Conservation (phyloP, 30 jellyfish, hydroid and myxozoan species). For the Cassiopea andromeda region DNA sequence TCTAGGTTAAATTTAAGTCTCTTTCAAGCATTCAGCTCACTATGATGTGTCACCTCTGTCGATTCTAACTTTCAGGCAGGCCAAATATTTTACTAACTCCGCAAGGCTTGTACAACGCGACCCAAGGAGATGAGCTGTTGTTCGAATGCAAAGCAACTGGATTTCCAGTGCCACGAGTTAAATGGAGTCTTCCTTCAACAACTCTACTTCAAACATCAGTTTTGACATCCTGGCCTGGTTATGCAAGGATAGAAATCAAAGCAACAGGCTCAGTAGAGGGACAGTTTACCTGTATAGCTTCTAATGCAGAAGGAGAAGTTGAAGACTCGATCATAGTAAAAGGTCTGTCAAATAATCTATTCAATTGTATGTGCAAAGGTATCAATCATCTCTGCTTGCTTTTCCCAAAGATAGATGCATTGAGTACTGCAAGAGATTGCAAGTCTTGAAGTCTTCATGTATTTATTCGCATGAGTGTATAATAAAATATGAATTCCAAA, state of each 20-base stretch:
- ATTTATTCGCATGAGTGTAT: no score
- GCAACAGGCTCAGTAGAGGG: slow-evolving; percentile 69
- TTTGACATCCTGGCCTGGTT: slow-evolving; percentile 56
- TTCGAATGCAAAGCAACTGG: slow-evolving; percentile 86
- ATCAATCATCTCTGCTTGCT: no score
- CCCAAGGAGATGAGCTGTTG: slow-evolving; percentile 44
- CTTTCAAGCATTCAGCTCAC: background rate
- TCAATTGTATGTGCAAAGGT: no score
- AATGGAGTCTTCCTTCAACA: slow-evolving; percentile 62
- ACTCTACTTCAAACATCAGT: background rate
- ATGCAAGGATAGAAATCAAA: slow-evolving; percentile 63
- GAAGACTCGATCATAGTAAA: slow-evolving; percentile 43
- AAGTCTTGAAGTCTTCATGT: no score
- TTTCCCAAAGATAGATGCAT: no score
- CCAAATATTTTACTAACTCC: slow-evolving; percentile 71
- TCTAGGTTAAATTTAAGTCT: background rate
- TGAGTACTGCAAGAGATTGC: no score
- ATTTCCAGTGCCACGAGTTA: slow-evolving; percentile 75
- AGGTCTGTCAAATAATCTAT: background rate
- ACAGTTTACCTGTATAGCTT: slow-evolving; percentile 76
- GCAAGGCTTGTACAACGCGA: slow-evolving; percentile 62
- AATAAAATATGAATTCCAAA: no score
- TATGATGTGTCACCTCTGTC: background rate
- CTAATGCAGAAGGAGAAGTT: slow-evolving; percentile 80
- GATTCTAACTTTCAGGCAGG: slow-evolving; percentile 42